Percentiles rank a stretch among this genome's conserved stretches.
These are phyloP conservation scores for Entomobrya proxima DNA, from an alignment of 2,888 invertebrate genomes.

Conservation along the genomic window DNA sequence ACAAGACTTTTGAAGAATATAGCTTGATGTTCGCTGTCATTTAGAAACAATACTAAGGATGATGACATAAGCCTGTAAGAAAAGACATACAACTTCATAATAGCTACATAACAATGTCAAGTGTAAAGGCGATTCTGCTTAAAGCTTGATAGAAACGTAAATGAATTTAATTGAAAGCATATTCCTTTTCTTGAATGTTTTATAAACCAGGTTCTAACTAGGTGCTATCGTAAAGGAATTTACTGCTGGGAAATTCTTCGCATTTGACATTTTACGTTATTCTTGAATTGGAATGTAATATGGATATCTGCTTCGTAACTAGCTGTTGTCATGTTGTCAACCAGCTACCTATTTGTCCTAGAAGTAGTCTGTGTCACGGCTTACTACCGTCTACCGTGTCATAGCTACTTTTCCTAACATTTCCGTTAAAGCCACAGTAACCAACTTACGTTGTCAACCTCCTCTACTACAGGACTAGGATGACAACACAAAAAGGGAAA, in stretches of 20 bases:
- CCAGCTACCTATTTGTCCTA: no score
- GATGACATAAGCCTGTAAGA: neutral
- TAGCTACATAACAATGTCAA: neutral
- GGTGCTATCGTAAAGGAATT: neutral
- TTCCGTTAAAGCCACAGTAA: conserved; percentile 8
- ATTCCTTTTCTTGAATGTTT: conserved; percentile 6
- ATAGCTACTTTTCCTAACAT: neutral
- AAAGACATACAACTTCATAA: neutral
- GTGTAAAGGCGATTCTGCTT: neutral
- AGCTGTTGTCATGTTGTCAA: no score
- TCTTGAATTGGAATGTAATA: neutral
- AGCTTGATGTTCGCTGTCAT: no score
- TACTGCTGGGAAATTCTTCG: neutral
- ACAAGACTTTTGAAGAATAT: no score
- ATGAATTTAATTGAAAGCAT: conserved; percentile 9
- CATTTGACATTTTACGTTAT: neutral
- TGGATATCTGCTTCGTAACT: no score
- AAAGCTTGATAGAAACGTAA: neutral
- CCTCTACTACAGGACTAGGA: neutral
- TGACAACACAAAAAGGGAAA: no score
- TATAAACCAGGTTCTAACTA: neutral
- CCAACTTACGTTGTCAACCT: conserved; percentile 29
- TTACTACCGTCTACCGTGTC: no score
- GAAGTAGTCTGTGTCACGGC: neutral
- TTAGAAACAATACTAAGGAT: no score